phyloP scores from a whole-genome alignment of 2,888 invertebrate genomes.

The Rhagophthalmus giganteus region DNA sequence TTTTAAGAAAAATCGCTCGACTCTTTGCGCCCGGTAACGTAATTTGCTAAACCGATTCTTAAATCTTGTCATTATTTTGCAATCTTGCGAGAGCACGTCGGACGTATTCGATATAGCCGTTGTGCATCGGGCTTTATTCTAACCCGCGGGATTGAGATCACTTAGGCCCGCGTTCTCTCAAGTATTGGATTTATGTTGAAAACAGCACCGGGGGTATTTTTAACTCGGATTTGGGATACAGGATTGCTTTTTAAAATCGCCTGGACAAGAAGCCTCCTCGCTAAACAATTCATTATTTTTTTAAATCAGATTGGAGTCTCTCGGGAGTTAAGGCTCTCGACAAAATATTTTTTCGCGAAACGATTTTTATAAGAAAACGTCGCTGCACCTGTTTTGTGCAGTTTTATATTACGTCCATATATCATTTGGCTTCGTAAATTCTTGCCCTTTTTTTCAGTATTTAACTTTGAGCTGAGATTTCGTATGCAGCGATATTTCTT shows the following conservation, averaged over 20 bases:
- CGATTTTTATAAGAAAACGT: conserved; percentile 1
- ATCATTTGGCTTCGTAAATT: conserved; percentile 8
- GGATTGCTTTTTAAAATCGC: conserved; percentile 27
- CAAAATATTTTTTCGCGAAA: conserved; percentile 1
- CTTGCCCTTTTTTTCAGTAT: conserved; percentile 35
- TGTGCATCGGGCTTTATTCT: conserved; percentile 30
- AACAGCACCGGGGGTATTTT: conserved; percentile 37
- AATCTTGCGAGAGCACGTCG: conserved; percentile 33
- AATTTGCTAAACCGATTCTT: conserved; percentile 10
- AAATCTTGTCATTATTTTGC: conserved; percentile 31
- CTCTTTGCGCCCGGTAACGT: background rate
- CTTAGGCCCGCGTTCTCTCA: conserved; percentile 26
- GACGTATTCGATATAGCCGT: conserved; percentile 33
- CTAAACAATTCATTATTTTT: conserved; percentile 24
- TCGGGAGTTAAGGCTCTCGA: conserved; percentile 1
- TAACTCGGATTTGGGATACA: conserved; percentile 37
- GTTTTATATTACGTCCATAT: conserved; percentile 12
- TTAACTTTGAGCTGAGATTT: conserved; percentile 51
- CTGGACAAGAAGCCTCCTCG: conserved; percentile 19
- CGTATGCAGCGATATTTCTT: conserved; percentile 50
- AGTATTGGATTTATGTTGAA: conserved; percentile 36
- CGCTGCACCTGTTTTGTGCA: conserved; percentile 7
- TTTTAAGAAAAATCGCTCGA: conserved; percentile 11
- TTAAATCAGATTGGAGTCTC: conserved; percentile 17
- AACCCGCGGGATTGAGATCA: conserved; percentile 31